These are phyloP conservation scores for Chloropsis cyanopogon DNA, from an alignment of 2,113 vertebrate species.

Conservation along the genomic window DNA sequence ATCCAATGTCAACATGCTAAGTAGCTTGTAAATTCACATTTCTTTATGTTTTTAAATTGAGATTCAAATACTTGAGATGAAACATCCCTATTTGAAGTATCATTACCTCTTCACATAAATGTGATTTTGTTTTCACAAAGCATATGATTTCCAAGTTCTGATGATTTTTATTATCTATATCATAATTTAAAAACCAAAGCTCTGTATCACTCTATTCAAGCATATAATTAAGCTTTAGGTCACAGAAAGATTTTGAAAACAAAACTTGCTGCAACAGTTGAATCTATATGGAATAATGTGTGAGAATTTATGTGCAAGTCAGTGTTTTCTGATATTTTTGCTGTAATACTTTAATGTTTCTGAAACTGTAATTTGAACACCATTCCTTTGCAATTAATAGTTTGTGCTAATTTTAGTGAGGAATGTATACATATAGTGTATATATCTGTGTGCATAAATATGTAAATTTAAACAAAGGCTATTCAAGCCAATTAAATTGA, in stretches of 20 bases:
- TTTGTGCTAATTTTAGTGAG: background rate
- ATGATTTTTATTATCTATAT: background rate
- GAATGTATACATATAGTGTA: background rate
- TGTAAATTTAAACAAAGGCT: background rate
- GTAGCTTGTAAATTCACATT: background rate
- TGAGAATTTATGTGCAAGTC: background rate
- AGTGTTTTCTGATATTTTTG: background rate
- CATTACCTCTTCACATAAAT: background rate
- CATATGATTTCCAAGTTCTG: background rate
- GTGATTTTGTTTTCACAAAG: background rate
- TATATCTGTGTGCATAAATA: background rate
- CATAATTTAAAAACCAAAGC: background rate
- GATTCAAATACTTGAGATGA: background rate
- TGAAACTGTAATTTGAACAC: background rate
- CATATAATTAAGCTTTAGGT: background rate
- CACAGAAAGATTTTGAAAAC: background rate
- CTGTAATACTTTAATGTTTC: background rate
- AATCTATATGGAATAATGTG: background rate
- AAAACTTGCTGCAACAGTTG: background rate
- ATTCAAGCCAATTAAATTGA: too few species aligned
- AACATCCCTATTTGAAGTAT: background rate
- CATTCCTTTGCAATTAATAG: background rate
- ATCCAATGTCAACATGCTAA: background rate
- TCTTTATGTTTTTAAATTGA: background rate
- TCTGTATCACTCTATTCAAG: background rate